These are phyloP conservation scores for Mareca strepera DNA, from an alignment of 2,797 vertebrate species.

Conservation along the genomic window DNA sequence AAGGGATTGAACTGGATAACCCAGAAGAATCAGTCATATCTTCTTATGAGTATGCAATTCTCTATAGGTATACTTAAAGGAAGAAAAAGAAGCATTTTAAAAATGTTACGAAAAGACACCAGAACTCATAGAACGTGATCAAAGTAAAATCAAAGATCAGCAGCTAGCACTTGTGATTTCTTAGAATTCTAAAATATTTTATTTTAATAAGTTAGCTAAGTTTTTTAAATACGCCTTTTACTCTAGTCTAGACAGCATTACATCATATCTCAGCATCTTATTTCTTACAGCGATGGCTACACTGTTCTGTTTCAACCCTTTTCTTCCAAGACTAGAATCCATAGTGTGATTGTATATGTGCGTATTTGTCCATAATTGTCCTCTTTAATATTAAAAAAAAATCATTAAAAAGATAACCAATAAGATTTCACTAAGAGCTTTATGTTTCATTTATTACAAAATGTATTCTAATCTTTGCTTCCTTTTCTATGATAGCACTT, in stretches of 20 bases:
- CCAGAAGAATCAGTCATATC: conserved; percentile 39
- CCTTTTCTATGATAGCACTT: neutral
- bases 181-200: conserved; percentile 35
- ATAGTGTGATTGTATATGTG: neutral
- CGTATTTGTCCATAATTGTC: neutral
- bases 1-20: conserved; percentile 20
- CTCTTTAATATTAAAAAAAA: neutral
- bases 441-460: neutral
- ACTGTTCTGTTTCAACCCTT: neutral
- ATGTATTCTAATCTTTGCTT: neutral
- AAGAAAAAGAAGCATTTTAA: neutral
- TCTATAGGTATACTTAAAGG: conserved; percentile 3
- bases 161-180: neutral
- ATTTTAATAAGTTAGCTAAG: conserved; percentile 19
- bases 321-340: neutral
- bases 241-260: conserved; percentile 28
- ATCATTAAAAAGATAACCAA: neutral
- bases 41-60: neutral
- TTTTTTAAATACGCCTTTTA: conserved; percentile 2
- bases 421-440: neutral
- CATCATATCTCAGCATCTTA: neutral
- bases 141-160: conserved; percentile 31
- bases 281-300: neutral
- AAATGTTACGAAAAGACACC: conserved; percentile 12
- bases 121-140: conserved; percentile 5